Evolutionary conservation across 2,113 vertebrate genomes (phyloP).

Genomic region (Henicopernis longicauda): DNA sequence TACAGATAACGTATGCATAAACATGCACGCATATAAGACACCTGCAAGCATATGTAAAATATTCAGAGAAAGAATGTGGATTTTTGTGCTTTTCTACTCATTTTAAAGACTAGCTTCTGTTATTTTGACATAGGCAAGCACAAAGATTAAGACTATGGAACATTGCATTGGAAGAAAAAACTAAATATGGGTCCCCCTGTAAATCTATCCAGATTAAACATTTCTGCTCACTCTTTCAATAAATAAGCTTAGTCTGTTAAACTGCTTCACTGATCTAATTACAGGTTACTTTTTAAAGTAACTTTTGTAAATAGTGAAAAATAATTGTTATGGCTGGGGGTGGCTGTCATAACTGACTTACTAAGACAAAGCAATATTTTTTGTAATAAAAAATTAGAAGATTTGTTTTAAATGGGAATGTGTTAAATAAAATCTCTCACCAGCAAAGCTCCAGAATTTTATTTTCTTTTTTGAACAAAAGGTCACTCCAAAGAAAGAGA

Average conservation of each 20-base stretch:
- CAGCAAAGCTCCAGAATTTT: not conserved
- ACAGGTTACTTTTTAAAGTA: constrained; percentile 38
- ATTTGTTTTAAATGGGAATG: constrained; percentile 14
- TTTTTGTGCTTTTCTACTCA: not conserved
- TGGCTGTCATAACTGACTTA: not conserved
- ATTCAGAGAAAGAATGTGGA: constrained; percentile 18
- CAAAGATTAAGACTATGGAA: constrained; percentile 52
- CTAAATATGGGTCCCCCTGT: constrained; percentile 62
- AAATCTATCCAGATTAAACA: constrained; percentile 73
- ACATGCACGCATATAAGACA: not conserved
- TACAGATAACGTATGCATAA: not conserved
- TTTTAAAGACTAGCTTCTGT: not conserved
- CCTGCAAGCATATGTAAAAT: not conserved
- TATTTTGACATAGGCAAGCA: not conserved
- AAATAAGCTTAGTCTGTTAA: constrained; percentile 55
- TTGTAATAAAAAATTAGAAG: not conserved
- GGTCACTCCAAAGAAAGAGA: not conserved
- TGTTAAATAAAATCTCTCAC: not conserved
- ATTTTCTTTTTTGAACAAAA: not conserved
- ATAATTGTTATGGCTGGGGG: constrained; percentile 6
- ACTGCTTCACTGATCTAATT: constrained; percentile 70
- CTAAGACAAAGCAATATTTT: not conserved
- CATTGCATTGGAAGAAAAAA: constrained; percentile 64
- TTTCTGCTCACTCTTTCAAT: constrained; percentile 67
- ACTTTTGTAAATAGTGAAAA: constrained; percentile 42